Base-by-base conservation (phyloP, 2,797 vertebrate genomes). In the Arnoldichthys spilopterus region DNA sequence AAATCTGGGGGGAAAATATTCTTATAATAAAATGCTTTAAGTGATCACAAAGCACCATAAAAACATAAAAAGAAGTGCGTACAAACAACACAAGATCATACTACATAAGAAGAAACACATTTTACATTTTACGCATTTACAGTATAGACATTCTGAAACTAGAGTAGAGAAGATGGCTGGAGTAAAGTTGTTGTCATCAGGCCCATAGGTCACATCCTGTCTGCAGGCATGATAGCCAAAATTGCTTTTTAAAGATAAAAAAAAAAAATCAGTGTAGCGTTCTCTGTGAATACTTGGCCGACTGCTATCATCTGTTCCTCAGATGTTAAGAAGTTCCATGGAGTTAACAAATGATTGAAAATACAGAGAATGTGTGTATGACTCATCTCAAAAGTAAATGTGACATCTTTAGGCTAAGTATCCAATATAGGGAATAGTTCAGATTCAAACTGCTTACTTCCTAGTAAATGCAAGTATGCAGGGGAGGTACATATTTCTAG, bases 231-330 rank as follows among this genome's bases (percentile, higher is more conserved):
- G 18, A 28, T 63, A 62, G 45, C 67, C 51, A 62, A 28, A 78
- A 72, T 64, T 18, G 32, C 56, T 72, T 62, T 72, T 53, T 71
- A 61, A 74, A 61, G 72, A 28, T n/a, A 2, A 74, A 51, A 59
- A 53, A 45, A 70, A 32, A 70, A 30, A 2, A 47, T 2, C 18
- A n/a, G n/a, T 62, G 22, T 47, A 64, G 20, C 18, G 18, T 54
- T 32, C 26, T 56, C 24, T n/a, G 20, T 53, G 51, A 59, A 54
- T 28, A 73, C 62, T 67, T 71, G 58, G 64, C 53, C 70, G 51
- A 79, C 37, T 6, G 49, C 26, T 37, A 34, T 79, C 63, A 74
- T 79, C 63, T 74, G 71, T n/a, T 40, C 15, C 30, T 79, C 77
- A 73, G n/a, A 72, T 72, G 77, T 56, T 32, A 18, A 63, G 43